Evolutionary conservation across 2,888 invertebrate species (phyloP), one percentile per base, ranked within the genome.

Genomic region (Bugulina stolonifera): DNA sequence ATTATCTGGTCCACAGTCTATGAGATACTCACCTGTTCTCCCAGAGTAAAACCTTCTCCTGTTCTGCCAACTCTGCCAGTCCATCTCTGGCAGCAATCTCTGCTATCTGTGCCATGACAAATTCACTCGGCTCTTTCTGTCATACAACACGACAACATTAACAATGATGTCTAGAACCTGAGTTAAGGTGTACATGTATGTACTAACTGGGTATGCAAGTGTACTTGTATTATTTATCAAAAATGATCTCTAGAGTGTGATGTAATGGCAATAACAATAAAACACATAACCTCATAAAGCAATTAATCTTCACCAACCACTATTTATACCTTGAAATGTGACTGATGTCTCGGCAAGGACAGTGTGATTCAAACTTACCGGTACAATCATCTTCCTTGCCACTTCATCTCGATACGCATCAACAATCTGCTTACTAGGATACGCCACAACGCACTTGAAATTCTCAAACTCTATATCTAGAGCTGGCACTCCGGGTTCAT

Each of bases 31-130:
- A 82, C 83, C 84, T 80, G 74, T 83, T 78, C 73, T 82, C 82
- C 87, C 88, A 88, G 1, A 88, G 79, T n/a, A 86, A 77, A 69
- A 83, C 85, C 76, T 87, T 87, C 73, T 88, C 88, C 78, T 87
- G 87, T 75, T 87, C 87, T 0, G 85, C 85, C 58, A 87, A 80
- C 77, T 87, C 87, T 69, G 85, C 84, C 29, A 87, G 78, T 1
- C 87, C 86, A 78, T 87, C 87, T 73, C 84, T 77, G 69, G 78
- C 77, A 34, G 83, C 81, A 72, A 86, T 81, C 72, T 82, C 84
- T 69, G 80, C 75, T 35, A 87, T 75, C 69, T 78, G 74, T 1
- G 77, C 76, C 54, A 78, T 74, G 35, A 80, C 80, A 25, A 43
- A 70, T 69, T 73, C 71, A 34, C 70, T 32, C 3, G 70, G 70